Base-by-base conservation (phyloP, 1,140 invertebrate genomes). In the Penaeus vannamei region DNA sequence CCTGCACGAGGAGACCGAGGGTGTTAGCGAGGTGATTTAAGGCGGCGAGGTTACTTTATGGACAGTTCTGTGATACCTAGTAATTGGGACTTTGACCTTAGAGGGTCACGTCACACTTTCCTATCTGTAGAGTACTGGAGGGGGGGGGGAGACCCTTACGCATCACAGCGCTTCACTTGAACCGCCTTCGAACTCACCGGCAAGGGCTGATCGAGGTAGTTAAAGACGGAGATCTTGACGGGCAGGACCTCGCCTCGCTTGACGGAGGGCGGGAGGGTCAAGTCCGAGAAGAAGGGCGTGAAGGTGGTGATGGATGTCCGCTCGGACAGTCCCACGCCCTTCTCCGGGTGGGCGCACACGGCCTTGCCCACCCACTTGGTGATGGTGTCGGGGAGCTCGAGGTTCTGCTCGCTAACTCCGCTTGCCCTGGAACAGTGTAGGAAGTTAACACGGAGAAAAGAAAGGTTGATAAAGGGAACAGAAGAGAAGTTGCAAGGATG, bases 311-410 rank as follows among this genome's bases (percentile, higher is more conserved):
- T 94, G 85, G 94, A 93, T 2, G 93, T 93, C 14, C 93, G 93
- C 14, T 93, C 91, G 12, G 95, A 94, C 42, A 96, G 94, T 26
- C 95, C 96, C 7, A 97, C 92, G 12, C 96, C 96, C 69, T 93
- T 93, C 19, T 93, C 92, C 17, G 94, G 92, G 84, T 95, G 95
- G 61, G 96, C 93, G 90, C 96, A 96, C 69, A 96, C 94, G 3
- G 96, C 95, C 36, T 95, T 95, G 1, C 95, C 95, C 8, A 95
- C 93, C 96, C 96, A 97, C 69, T 95, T 94, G 10, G 96, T 97
- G 53, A 97, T 96, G 0, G 95, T 95, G 91, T 97, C 95, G 2
- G 96, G 96, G 60, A 96, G 92, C 59, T 93, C 93, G n/a, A 94
- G 92, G 62, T 94, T 81, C 32, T 76, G 66, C 84, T 89, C 90